Evolutionary conservation across 2,797 vertebrate species (phyloP).

Genomic region (Chaenodraco wilsoni): DNA sequence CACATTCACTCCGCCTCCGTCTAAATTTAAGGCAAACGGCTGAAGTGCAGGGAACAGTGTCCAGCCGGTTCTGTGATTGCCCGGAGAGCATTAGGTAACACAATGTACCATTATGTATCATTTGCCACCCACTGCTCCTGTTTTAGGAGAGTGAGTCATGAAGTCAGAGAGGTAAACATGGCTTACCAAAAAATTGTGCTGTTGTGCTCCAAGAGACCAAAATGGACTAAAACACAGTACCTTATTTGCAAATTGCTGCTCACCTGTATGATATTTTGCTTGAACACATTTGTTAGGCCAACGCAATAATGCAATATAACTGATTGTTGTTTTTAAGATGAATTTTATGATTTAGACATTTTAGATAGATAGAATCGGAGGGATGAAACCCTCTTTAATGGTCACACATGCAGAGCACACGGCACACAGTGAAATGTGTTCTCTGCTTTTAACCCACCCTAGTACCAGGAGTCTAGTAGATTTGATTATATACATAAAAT

Average conservation of each 20-base stretch:
- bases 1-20: neutral
- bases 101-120: conserved; percentile 51
- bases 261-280: neutral
- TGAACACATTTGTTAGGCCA: neutral
- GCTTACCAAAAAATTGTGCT: conserved; percentile 19
- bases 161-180: conserved; percentile 38
- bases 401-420: too few species aligned
- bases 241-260: conserved; percentile 23
- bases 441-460: too few species aligned
- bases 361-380: too few species aligned
- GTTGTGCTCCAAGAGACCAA: conserved; percentile 4
- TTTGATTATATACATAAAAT: neutral
- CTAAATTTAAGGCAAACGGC: conserved; percentile 23
- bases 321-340: conserved; percentile 10
- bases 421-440: too few species aligned
- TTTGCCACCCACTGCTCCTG: conserved; percentile 65
- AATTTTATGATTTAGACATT: neutral
- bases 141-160: conserved; percentile 71
- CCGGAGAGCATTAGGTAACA: conserved; percentile 65
- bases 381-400: too few species aligned
- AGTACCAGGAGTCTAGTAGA: too few species aligned
- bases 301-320: neutral
- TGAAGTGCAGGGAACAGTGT: conserved; percentile 14
- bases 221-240: conserved; percentile 39
- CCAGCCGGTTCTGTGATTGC: conserved; percentile 48